phyloP scores from a whole-genome alignment of 2,797 vertebrate genomes.

The Alfaro cultratus region DNA sequence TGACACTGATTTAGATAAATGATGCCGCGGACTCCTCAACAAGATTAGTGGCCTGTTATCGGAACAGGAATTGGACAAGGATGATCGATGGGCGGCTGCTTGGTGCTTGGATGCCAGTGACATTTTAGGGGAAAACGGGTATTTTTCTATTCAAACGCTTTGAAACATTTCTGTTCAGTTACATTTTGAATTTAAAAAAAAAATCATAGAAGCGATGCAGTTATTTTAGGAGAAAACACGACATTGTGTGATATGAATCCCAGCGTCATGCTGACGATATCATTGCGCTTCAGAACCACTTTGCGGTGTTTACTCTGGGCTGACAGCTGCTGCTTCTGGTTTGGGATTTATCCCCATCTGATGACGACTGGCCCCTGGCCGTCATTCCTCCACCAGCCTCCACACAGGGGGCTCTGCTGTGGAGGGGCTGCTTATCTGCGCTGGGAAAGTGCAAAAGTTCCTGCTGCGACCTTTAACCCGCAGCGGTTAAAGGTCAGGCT shows the following conservation, averaged over 20 bases:
- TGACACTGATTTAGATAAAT: slow-evolving; percentile 89
- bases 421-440: slow-evolving; percentile 23
- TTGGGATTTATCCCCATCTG: slow-evolving; percentile 65
- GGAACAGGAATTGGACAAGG: slow-evolving; percentile 14
- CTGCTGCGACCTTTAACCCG: slow-evolving; percentile 28
- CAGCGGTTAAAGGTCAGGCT: background rate
- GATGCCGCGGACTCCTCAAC: slow-evolving; percentile 57
- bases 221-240: background rate
- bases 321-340: slow-evolving; percentile 28
- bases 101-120: background rate
- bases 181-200: background rate
- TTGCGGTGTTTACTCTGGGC: slow-evolving; percentile 45
- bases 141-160: background rate
- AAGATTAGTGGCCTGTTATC: slow-evolving; percentile 49
- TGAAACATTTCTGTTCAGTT: background rate
- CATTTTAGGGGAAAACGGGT: background rate
- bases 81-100: slow-evolving; percentile 34
- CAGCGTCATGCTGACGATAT: background rate
- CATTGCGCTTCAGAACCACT: slow-evolving; percentile 13
- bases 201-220: background rate
- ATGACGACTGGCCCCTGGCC: slow-evolving; percentile 53
- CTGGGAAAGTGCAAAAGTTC: slow-evolving; percentile 65
- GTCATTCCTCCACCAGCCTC: slow-evolving; percentile 63
- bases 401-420: slow-evolving; percentile 74
- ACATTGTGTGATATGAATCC: background rate